Percentiles rank a stretch among this genome's conserved stretches.
Conservation (phyloP, 2,888 invertebrate species). For the Psylliodes chrysocephalus region DNA sequence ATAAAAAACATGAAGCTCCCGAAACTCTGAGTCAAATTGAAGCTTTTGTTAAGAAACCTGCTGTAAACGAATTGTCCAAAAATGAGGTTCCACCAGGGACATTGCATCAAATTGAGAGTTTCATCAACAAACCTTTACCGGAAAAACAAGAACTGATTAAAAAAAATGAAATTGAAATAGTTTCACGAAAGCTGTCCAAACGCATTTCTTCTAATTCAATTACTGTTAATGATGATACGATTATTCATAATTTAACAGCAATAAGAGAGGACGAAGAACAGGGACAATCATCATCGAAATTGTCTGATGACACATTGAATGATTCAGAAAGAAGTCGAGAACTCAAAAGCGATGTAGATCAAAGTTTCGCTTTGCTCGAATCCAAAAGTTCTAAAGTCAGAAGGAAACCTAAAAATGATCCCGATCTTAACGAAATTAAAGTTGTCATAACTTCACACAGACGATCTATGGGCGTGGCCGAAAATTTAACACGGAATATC, state of each 20-base stretch:
- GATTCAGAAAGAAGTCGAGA: constrained; percentile 25
- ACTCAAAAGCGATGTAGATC: constrained; percentile 30
- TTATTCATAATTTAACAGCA: no score
- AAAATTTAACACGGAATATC: constrained; percentile 1
- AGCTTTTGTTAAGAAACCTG: constrained; percentile 33
- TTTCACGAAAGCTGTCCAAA: no score
- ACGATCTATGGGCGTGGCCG: constrained; percentile 40
- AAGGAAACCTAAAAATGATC: constrained; percentile 30
- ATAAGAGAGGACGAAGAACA: constrained; percentile 3
- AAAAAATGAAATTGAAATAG: not conserved
- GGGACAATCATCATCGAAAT: not conserved
- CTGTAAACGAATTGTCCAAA: not conserved
- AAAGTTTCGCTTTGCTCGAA: constrained; percentile 44
- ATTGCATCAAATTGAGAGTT: constrained; percentile 40
- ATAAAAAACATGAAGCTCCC: not conserved
- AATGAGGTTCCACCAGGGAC: constrained; percentile 28
- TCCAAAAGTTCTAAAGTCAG: constrained; percentile 44
- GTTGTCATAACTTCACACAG: constrained; percentile 42
- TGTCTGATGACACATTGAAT: not conserved
- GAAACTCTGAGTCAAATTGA: constrained; percentile 42
- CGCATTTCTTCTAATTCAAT: no score
- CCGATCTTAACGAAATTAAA: constrained; percentile 36
- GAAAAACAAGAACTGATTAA: not conserved
- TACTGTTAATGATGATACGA: no score
- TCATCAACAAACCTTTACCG: constrained; percentile 26